Base-by-base conservation (phyloP, 2,113 vertebrate genomes). In the Rhagologus leucostigma region DNA sequence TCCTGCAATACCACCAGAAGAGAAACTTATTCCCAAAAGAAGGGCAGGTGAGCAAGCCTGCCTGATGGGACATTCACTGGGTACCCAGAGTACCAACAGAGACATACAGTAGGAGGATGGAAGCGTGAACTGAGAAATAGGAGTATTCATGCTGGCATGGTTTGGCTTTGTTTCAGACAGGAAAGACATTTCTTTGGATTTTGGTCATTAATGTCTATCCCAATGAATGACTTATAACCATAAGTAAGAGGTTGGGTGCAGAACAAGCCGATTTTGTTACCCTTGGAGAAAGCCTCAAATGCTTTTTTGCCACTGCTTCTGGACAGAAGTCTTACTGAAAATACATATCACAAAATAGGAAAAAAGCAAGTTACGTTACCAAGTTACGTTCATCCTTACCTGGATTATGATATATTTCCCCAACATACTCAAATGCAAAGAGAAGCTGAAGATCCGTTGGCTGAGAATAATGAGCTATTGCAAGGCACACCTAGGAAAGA, bases 361-460 rank as follows among this genome's bases (percentile, higher is more conserved):
- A 41, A 60, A 60, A 74, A 41, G 19, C 27, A 46, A n/a, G n/a
- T n/a, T n/a, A n/a, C n/a, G n/a, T n/a, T n/a, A n/a, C 17, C 67
- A 69, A 96, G 85, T 70, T 70, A 82, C 57, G 92, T 87, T 90
- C 75, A 96, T 89, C 84, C 93, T 91, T 98, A 99, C 99, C 99
- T 98, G 98, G 98, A 97, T 98, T 98, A 96, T 99, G 98, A 97
- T 99, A 99, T 81, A 98, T 98, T 92, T 98, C 98, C 71, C 98
- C 98, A 94, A 99, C 98, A 95, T 99, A 99, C 96, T 99, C 99
- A 97, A 99, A 99, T 21, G 99, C 99, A 98, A 99, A 99, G 80
- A 99, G 98, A 82, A 99, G 98, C 95, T 99, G 99, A 81, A 99
- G 98, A 98, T 99, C 99, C 1, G 99, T 99, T 87, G 99, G 99